Conservation (phyloP, 2,888 invertebrate species). For the Globia sparganii region DNA sequence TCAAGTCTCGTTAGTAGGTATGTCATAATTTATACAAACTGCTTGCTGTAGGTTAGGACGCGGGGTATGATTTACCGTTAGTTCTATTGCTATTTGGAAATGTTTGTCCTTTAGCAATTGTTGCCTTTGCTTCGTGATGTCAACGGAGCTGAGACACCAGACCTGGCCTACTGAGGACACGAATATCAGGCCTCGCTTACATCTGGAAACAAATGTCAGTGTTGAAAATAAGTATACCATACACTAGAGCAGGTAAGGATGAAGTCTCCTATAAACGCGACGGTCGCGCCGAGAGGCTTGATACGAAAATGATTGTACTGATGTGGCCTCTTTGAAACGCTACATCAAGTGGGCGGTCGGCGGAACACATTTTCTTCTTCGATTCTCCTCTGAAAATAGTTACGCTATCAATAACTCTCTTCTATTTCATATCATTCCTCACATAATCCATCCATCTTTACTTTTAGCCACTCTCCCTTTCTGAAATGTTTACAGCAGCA, state of each 20-base stretch:
- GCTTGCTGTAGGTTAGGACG: not conserved
- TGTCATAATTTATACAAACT: not conserved
- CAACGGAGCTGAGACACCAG: constrained; percentile 96
- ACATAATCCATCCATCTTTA: not conserved
- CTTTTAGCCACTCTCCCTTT: not conserved
- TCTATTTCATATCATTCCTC: not conserved
- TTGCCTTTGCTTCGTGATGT: constrained; percentile 95
- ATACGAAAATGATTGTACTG: not conserved
- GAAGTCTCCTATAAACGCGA: not conserved
- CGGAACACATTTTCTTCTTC: not conserved
- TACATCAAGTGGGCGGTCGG: not conserved
- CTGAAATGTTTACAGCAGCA: not conserved
- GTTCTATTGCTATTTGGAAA: constrained; percentile 97
- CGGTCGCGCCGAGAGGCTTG: not conserved
- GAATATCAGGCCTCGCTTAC: constrained; percentile 95
- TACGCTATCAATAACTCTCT: not conserved
- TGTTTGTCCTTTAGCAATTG: constrained; percentile 96
- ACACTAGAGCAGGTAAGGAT: not conserved
- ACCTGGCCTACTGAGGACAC: constrained; percentile 96
- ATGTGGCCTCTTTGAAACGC: not conserved
- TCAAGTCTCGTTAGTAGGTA: not conserved
- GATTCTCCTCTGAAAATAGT: not conserved
- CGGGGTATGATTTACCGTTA: constrained; percentile 92
- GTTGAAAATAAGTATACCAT: not conserved
- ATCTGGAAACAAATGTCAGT: constrained; percentile 81